Conservation (phyloP, 2,797 vertebrate species). For the Arvicola amphibius region DNA sequence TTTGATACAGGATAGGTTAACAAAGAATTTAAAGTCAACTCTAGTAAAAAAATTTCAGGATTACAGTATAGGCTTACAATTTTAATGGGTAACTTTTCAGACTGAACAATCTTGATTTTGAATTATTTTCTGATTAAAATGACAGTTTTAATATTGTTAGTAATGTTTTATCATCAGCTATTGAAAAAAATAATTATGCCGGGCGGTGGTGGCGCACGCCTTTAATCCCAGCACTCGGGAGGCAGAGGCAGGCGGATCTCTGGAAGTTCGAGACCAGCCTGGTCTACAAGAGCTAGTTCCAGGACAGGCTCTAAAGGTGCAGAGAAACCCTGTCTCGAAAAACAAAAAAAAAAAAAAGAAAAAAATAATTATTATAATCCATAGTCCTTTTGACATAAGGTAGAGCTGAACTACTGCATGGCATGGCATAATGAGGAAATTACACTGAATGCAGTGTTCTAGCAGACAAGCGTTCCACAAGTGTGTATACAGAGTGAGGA, state of each 20-base stretch:
- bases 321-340: no score
- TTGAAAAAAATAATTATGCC: neutral
- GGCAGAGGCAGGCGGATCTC: no score
- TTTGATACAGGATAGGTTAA: neutral
- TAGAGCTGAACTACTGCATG: neutral
- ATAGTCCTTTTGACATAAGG: neutral
- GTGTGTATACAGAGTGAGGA: neutral
- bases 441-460: neutral
- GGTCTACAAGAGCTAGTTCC: no score
- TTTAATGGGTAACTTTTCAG: neutral
- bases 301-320: no score
- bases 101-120: neutral
- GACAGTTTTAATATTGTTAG: neutral
- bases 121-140: conserved; percentile 2
- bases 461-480: neutral
- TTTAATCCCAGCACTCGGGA: no score
- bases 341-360: conserved; percentile 9
- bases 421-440: neutral
- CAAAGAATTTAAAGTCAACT: neutral
- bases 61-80: neutral
- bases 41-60: neutral
- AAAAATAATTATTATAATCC: neutral
- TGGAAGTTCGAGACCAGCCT: no score
- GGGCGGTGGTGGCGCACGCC: no score
- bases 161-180: neutral